Evolutionary conservation across 2,797 vertebrate genomes (phyloP), one percentile per base, ranked within the genome.

Genomic region (Macrochelys suwanniensis): DNA sequence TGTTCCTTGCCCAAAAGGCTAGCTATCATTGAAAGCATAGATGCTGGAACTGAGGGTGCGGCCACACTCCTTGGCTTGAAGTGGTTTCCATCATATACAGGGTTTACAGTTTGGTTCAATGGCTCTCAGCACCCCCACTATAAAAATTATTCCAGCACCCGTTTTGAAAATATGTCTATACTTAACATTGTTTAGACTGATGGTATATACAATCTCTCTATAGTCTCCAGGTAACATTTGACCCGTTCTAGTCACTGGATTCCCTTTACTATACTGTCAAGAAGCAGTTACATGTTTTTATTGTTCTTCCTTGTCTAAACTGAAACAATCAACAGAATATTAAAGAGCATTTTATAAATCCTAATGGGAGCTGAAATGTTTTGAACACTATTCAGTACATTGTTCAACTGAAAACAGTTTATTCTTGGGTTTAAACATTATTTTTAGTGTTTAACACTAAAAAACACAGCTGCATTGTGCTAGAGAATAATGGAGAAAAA

Each of bases 1-100:
- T 90, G 59, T 92, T 89, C 94, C 47, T 81, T 53, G 88, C 61
- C 85, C 71, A 10, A 31, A 51, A 81, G 51, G 10, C 79, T 91
- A 85, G 2, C 31, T 82, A 31, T 26, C 12, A 15, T 59, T 59
- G 54, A 56, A 56, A 26, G 23, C 51, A 53, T 53, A 53, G 51
- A 53, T 53, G 51, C 51, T 53, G 7, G 51, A 53, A 53, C 51
- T 53, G 19, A 17, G 51, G 19, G 51, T 53, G 51, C 3, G 7
- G 19, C 19, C 1, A 7, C 51, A 53, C 19, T 7, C 7, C 51
- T 53, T 53, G 51, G 51, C 51, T 53, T 53, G 51, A 53, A 53
- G 51, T 21, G 51, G 51, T 53, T 21, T 53, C 19, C 19, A 53
- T 53, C 13, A 50, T 50, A 50, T 15, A 15, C 50, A 15, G 50